Conservation (phyloP, 1,140 invertebrate species). For the Hydropsyche tenuis region DNA sequence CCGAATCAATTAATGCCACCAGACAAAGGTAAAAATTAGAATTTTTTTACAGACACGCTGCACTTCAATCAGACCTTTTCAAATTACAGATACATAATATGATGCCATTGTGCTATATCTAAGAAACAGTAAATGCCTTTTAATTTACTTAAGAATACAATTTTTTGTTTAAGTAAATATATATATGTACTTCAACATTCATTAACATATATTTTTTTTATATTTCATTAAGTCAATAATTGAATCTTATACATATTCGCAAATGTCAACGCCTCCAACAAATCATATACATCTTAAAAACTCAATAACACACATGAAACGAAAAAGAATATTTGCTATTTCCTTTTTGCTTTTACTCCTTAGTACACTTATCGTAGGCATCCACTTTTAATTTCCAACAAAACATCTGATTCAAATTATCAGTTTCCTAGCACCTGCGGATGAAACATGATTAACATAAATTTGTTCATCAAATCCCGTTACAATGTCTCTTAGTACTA, state of each 20-base stretch:
- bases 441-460: conserved; percentile 31
- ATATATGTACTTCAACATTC: conserved; percentile 1
- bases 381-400: too few relatives aligned
- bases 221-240: conserved; percentile 10
- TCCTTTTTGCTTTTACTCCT: too few relatives aligned
- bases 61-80: conserved; percentile 14
- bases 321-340: too few relatives aligned
- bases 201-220: too few relatives aligned
- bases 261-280: not conserved
- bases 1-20: conserved; percentile 33
- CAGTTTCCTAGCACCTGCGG: conserved; percentile 35
- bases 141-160: conserved; percentile 17
- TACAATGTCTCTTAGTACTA: not conserved
- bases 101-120: conserved; percentile 31
- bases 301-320: not conserved
- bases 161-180: conserved; percentile 25
- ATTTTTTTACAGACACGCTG: not conserved
- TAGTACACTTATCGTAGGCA: too few relatives aligned
- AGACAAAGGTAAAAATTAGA: conserved; percentile 10
- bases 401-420: too few relatives aligned
- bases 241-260: conserved; percentile 16
- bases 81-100: not conserved
- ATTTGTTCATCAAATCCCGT: not conserved
- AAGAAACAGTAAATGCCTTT: conserved; percentile 25
- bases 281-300: not conserved